A percentile compares a stretch with the other conserved stretches of the same genome.
Conservation (phyloP, 2,797 vertebrate genomes). For the Xenops minutus region DNA sequence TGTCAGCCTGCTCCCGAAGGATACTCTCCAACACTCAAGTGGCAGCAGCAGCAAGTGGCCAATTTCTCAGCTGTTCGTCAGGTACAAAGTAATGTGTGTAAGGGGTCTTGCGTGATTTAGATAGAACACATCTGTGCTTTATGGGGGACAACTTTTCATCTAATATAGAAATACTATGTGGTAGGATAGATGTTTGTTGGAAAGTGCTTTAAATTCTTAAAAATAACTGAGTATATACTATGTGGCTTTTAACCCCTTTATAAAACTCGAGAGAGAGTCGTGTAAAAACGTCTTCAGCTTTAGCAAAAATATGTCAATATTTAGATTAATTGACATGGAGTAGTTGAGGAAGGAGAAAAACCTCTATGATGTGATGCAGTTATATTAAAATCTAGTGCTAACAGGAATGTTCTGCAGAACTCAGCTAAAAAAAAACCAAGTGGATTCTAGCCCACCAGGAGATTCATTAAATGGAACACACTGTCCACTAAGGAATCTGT, state of each 20-base stretch:
- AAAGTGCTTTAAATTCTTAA: not conserved
- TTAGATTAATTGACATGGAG: not conserved
- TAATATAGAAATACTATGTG: not conserved
- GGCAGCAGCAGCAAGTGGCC: conserved; percentile 92
- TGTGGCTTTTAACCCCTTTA: not conserved
- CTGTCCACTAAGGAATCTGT: not conserved
- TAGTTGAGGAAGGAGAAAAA: not conserved
- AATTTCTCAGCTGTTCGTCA: conserved; percentile 91
- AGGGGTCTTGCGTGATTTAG: not conserved
- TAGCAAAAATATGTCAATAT: not conserved
- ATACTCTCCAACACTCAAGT: conserved; percentile 87
- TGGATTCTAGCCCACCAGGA: not conserved
- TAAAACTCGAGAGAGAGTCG: not conserved
- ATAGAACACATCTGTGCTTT: not conserved
- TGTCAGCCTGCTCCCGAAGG: conserved; percentile 91
- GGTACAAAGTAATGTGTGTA: conserved; percentile 70
- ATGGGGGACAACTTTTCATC: rapidly evolving
- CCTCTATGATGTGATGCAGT: not conserved
- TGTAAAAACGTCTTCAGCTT: not conserved
- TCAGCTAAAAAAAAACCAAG: not conserved
- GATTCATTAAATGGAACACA: not conserved
- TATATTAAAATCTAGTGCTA: not conserved
- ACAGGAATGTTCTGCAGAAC: not conserved
- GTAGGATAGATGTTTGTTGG: not conserved
- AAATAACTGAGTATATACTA: not conserved